phyloP scores from a whole-genome alignment of 2,113 vertebrate species.

The Chlorodrepanis virens region DNA sequence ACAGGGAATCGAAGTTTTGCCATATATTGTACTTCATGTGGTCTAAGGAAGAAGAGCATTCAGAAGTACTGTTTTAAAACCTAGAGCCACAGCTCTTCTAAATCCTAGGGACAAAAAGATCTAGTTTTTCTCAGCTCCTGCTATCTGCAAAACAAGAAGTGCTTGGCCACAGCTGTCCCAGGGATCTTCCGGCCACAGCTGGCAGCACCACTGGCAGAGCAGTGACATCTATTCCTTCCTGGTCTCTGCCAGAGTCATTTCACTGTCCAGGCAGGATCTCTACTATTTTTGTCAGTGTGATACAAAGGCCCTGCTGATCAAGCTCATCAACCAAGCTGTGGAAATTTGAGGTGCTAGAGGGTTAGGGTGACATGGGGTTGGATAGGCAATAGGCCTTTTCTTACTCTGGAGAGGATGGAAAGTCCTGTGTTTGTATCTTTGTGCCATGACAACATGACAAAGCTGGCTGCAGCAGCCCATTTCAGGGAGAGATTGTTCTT shows the following conservation, averaged over 20 bases:
- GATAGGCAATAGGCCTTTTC: background rate
- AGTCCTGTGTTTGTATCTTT: background rate
- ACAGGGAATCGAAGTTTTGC: background rate
- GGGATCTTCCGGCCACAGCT: background rate
- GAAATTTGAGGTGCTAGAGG: background rate
- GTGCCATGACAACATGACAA: background rate
- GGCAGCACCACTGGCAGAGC: background rate
- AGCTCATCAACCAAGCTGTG: background rate
- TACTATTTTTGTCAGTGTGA: background rate
- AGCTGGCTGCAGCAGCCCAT: background rate
- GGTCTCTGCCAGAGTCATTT: background rate
- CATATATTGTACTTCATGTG: background rate
- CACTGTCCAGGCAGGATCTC: background rate
- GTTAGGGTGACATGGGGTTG: background rate
- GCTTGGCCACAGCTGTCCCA: background rate
- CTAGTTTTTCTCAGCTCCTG: background rate
- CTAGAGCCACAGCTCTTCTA: background rate
- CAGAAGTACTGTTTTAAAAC: background rate
- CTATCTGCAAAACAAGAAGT: background rate
- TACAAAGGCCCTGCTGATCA: background rate
- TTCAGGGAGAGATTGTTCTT: background rate
- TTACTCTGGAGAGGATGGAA: background rate
- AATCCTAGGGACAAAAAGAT: fast-evolving
- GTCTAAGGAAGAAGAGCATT: background rate
- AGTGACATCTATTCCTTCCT: background rate